Evolutionary conservation across 1,140 invertebrate species (phyloP), one percentile per base, ranked within the genome.

Genomic region (Hylaeus volcanicus): DNA sequence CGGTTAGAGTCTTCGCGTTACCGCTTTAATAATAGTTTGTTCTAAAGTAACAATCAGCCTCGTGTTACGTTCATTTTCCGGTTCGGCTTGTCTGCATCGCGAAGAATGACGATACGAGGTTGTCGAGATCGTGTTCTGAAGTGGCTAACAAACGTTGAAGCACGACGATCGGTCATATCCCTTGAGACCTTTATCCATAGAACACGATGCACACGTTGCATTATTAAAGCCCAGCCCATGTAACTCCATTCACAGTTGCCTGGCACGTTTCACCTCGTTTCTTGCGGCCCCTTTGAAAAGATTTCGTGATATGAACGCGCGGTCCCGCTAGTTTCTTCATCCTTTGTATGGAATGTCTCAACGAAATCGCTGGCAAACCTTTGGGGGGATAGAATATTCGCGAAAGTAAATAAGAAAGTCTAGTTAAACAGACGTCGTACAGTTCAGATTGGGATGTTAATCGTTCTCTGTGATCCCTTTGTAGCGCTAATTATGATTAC

Each of bases 121-220:
- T 78, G 76, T 78, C 76, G 76, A 71, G 76, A 71, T 78, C 68
- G 39, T 66, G 61, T 79, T 79, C 77, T 79, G 15, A 74, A 79
- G 77, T 79, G 77, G 77, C 53, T 79, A 79, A 66, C 77, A 79
- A 74, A 79, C 61, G 77, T 4, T 56, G 77, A 74, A 51, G 71
- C 37, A 51, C 71, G 61, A 66, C 77, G 77, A 79, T 79, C 77
- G 77, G 77, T 79, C 77, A 79, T 79, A 79, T 79, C 77, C 61
- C 77, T 79, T 66, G 77, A 71, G 77, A 74, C 71, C 41, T 79
- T 56, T 79, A 78, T 78, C 76, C 68, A 56, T 58, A 74, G 77
- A 58, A 79, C 77, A 58, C 71, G 71, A 79, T 74, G 77, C 77
- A 79, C 77, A 79, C 77, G 77, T 58, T 79, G 71, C 71, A 79